Base-by-base conservation (phyloP, 2,797 vertebrate species). In the Acanthornis magna region DNA sequence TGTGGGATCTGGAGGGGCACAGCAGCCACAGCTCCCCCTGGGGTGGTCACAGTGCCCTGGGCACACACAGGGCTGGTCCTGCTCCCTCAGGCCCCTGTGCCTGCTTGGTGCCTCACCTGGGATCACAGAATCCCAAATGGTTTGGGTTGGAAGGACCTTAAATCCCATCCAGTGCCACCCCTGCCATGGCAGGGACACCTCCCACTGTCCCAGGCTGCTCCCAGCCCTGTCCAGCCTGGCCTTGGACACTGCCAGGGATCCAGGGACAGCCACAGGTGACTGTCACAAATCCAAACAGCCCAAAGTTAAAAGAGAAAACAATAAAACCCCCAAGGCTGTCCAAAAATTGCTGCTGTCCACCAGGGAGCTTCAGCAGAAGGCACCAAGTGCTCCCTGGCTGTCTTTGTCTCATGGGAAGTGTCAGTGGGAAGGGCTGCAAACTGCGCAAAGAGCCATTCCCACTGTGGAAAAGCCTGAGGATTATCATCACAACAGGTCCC, bases 401-500 rank as follows among this genome's bases (percentile, higher is more conserved):
- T n/a, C 71, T 48, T 63, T 62, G n/a, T 43, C n/a, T 54, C 55
- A 10, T 29, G 84, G 66, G 71, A 73, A 62, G 27, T 8, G 5
- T 47, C 65, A 45, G 34, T 60, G 77, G 54, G 36, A 79, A 32
- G 82, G 43, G 60, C 38, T 71, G 53, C 71, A 47, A 51, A 55
- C 26, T n/a, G 81, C 74, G 82, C 42, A 32, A 5, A 74, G 86
- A 89, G 30, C 72, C 40, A 7, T 82, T 94, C 29, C 66, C 42
- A 77, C 30, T 25, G 4, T 21, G 51, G 58, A 75, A 74, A 58
- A 92, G 87, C 47, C 30, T 8, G 43, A 77, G 90, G 85, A 91
- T 96, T 96, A 85, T 42, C 82, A 88, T 57, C 78, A 89, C 91
- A 91, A 91, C 78, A 81, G 54, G 55, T 96, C 60, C 34, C 16